These are phyloP conservation scores for Drosophila eohydei DNA, from an alignment of 2,888 invertebrate species.

Conservation along the genomic window DNA sequence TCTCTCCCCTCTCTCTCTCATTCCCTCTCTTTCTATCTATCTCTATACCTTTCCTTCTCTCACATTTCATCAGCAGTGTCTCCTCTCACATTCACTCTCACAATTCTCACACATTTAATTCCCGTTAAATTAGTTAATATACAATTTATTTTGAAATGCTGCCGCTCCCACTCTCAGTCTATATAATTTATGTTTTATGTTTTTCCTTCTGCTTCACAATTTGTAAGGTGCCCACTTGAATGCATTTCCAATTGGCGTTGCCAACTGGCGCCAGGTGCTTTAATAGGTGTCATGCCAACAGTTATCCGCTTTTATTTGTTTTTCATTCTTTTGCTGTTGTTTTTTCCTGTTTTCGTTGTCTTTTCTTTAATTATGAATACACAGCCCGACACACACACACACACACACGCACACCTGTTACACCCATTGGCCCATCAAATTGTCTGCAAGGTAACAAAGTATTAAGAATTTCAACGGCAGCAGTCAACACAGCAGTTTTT, in stretches of 20 bases:
- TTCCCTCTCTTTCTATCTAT: background rate
- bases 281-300: slow-evolving; percentile 64
- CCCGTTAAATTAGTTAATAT: slow-evolving; percentile 5
- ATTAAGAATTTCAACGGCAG: slow-evolving; percentile 78
- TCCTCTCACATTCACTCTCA: background rate
- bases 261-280: slow-evolving; percentile 19
- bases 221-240: background rate
- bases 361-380: slow-evolving; percentile 74
- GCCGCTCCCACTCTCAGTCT: background rate
- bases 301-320: slow-evolving; percentile 62
- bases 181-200: background rate
- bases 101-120: background rate
- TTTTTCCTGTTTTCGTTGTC: slow-evolving; percentile 41
- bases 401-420: slow-evolving; percentile 13
- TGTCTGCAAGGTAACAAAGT: slow-evolving; percentile 76
- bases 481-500: slow-evolving; percentile 53
- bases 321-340: slow-evolving; percentile 38
- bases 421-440: slow-evolving; percentile 68
- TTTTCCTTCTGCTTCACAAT: background rate
- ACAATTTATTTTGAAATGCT: no score
- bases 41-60: background rate
- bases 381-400: slow-evolving; percentile 15
- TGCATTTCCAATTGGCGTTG: slow-evolving; percentile 4
- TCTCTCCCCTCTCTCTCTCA: background rate
- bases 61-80: background rate